Conservation (phyloP, 2,888 invertebrate genomes). For the Leucophenga montana region DNA sequence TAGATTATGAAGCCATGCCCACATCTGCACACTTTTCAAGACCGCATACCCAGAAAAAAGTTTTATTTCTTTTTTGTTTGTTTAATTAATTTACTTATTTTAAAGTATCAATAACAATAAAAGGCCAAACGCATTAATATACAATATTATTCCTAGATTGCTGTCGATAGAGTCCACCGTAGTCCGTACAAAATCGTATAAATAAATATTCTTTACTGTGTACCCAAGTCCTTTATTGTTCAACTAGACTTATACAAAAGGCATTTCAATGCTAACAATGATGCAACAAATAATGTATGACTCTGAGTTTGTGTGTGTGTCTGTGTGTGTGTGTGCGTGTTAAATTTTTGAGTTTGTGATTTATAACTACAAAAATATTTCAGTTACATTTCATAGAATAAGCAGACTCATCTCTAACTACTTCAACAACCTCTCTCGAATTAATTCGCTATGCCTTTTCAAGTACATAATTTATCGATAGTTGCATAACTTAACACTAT, state of each 20-base stretch:
- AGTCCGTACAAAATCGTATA: no score
- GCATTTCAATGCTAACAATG: slow-evolving; percentile 42
- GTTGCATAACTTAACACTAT: slow-evolving; percentile 42
- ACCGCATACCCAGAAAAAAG: no score
- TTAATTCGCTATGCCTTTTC: slow-evolving; percentile 8
- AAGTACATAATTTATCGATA: slow-evolving; percentile 1
- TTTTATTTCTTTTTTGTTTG: no score
- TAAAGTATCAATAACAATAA: no score
- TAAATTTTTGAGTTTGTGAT: slow-evolving; percentile 62
- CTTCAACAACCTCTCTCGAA: neutral
- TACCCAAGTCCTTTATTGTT: slow-evolving; percentile 58
- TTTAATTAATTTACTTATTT: no score
- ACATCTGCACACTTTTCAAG: no score
- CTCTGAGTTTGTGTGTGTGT: slow-evolving; percentile 18
- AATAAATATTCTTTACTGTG: slow-evolving; percentile 21
- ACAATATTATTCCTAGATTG: no score
- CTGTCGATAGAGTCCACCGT: no score
- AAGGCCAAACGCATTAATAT: no score
- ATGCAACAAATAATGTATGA: slow-evolving; percentile 64
- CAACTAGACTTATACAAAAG: slow-evolving; percentile 2
- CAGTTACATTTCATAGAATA: slow-evolving; percentile 14
- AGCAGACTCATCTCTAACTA: neutral
- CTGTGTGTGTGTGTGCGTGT: no score
- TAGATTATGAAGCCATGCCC: no score
- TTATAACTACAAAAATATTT: slow-evolving; percentile 64